phyloP scores from a whole-genome alignment of 2,888 invertebrate species.

The Hetaerina titia region DNA sequence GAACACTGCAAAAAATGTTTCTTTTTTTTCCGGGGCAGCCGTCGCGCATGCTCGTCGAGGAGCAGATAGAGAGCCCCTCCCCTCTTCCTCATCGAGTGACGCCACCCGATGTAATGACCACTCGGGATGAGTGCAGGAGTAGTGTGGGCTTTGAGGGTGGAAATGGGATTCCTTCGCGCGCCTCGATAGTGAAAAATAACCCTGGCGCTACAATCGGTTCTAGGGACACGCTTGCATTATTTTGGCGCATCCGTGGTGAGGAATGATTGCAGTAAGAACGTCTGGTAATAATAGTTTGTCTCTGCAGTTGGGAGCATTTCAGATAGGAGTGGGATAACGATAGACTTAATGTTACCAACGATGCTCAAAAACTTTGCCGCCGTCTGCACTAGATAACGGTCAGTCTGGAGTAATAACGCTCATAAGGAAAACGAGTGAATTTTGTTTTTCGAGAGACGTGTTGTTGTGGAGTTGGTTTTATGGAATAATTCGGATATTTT shows the following conservation, averaged over 20 bases:
- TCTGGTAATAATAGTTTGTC: neutral
- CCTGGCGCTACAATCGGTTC: neutral
- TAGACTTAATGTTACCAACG: neutral
- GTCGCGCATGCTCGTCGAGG: neutral
- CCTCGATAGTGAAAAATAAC: neutral
- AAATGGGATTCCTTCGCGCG: neutral
- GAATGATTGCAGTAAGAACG: neutral
- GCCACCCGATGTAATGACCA: neutral
- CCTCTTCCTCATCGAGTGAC: neutral
- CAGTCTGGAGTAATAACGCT: neutral
- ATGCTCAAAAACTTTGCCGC: neutral
- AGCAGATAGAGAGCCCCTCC: neutral
- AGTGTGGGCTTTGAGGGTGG: neutral
- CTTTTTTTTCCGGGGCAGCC: neutral
- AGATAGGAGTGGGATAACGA: neutral
- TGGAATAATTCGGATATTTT: neutral
- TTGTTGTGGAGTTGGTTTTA: neutral
- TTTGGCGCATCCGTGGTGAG: neutral
- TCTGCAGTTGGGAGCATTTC: neutral
- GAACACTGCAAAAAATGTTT: neutral
- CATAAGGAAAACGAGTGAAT: neutral
- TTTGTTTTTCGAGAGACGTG: neutral
- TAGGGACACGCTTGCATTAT: neutral
- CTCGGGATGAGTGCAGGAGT: neutral
- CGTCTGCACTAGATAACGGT: neutral